Conservation (phyloP, 2,888 invertebrate species). For the Anthoptus insignis region DNA sequence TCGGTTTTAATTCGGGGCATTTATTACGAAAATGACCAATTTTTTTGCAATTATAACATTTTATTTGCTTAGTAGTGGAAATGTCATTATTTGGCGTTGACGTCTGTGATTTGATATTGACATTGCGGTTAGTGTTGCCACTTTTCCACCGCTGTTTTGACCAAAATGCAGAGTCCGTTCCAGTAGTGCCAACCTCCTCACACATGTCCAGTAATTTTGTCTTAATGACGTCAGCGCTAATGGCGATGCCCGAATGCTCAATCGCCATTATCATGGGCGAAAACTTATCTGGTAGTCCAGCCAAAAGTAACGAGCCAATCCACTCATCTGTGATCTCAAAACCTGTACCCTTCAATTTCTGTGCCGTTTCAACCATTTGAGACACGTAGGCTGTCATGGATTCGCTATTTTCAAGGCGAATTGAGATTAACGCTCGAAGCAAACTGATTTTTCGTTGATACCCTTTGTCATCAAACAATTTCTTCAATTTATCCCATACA, state of each 20-base stretch:
- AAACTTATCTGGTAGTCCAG: constrained; percentile 43
- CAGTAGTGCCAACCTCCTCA: no score
- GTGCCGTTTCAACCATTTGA: constrained; percentile 44
- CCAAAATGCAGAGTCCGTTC: no score
- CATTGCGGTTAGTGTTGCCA: no score
- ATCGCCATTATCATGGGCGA: constrained; percentile 19
- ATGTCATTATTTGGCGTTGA: no score
- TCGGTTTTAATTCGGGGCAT: background rate
- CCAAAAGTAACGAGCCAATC: constrained; percentile 44
- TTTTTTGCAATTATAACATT: background rate
- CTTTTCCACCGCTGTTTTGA: no score
- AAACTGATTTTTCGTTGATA: background rate
- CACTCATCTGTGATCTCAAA: constrained; percentile 48
- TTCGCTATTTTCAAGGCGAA: background rate
- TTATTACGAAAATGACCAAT: background rate
- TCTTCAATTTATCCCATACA: background rate
- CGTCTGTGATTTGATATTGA: no score
- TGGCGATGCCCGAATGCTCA: constrained; percentile 14
- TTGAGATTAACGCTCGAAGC: background rate
- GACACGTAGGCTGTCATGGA: constrained; percentile 12
- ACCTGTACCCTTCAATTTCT: constrained; percentile 45
- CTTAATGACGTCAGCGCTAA: constrained; percentile 15
- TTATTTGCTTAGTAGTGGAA: no score
- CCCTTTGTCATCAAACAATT: background rate
- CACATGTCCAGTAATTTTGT: constrained; percentile 12